Evolutionary conservation across 2,113 vertebrate genomes (phyloP).

Genomic region (Notiomystis cincta): DNA sequence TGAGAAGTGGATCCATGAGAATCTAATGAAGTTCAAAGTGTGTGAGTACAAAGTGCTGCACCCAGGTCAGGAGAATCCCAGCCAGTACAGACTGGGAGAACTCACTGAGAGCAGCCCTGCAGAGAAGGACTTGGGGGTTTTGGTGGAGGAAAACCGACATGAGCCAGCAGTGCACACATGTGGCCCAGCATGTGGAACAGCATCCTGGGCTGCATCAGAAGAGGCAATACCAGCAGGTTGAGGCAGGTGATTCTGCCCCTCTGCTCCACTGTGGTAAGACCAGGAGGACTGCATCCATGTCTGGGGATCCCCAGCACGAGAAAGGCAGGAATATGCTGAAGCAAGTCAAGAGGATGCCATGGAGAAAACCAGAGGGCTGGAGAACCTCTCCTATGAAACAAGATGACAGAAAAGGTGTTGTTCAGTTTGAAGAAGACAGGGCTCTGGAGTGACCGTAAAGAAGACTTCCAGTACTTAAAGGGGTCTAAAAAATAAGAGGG

Average conservation of each 20-base stretch:
- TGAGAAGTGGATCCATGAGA: neutral
- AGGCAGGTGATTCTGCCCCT: neutral
- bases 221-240: accelerated
- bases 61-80: neutral
- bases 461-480: neutral
- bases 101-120: neutral
- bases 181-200: neutral
- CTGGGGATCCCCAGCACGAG: neutral
- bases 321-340: neutral
- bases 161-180: neutral
- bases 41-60: neutral
- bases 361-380: neutral
- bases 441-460: neutral
- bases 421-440: neutral
- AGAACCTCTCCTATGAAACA: neutral
- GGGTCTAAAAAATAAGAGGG: neutral
- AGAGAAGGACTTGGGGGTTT: neutral
- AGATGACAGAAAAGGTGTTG: neutral
- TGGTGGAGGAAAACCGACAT: neutral
- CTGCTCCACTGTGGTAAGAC: neutral
- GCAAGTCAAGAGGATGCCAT: neutral
- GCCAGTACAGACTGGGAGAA: neutral
- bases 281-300: neutral
- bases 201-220: neutral
- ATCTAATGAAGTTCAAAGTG: neutral